A percentile compares a stretch with the other conserved stretches of the same genome.
phyloP scores from a whole-genome alignment of 2,113 vertebrate species.

The Nothocercus nigrocapillus region DNA sequence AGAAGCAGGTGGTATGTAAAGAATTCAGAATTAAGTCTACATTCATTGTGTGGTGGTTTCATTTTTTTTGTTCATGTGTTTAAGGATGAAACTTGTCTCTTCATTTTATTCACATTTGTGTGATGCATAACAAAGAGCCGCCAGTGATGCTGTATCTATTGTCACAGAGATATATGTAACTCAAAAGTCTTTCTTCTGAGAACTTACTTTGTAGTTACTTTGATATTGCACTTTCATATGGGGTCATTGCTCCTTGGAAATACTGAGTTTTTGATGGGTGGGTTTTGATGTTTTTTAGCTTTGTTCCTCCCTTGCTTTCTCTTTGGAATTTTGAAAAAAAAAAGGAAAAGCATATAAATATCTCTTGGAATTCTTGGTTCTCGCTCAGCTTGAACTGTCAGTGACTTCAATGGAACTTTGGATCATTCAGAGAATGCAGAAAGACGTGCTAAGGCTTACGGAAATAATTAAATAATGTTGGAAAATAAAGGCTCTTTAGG shows the following conservation, averaged over 20 bases:
- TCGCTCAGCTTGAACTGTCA: background rate
- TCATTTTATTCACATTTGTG: background rate
- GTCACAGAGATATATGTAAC: background rate
- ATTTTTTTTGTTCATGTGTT: background rate
- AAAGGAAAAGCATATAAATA: background rate
- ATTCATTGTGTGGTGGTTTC: background rate
- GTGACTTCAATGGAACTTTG: background rate
- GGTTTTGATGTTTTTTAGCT: background rate
- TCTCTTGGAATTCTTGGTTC: background rate
- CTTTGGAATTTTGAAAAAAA: background rate
- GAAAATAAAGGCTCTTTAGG: background rate
- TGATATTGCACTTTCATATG: background rate
- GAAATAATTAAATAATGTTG: background rate
- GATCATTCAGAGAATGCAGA: background rate
- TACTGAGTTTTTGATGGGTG: background rate
- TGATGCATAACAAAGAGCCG: background rate
- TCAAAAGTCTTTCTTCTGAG: background rate
- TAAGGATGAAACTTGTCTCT: background rate
- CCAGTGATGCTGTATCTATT: background rate
- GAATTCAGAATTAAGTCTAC: background rate
- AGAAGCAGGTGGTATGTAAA: background rate
- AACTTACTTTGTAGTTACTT: background rate
- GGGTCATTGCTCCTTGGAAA: background rate
- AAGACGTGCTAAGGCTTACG: background rate
- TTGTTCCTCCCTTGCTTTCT: background rate